Base-by-base conservation (phyloP, 1,140 invertebrate species). In the Zaprionus davidi region DNA sequence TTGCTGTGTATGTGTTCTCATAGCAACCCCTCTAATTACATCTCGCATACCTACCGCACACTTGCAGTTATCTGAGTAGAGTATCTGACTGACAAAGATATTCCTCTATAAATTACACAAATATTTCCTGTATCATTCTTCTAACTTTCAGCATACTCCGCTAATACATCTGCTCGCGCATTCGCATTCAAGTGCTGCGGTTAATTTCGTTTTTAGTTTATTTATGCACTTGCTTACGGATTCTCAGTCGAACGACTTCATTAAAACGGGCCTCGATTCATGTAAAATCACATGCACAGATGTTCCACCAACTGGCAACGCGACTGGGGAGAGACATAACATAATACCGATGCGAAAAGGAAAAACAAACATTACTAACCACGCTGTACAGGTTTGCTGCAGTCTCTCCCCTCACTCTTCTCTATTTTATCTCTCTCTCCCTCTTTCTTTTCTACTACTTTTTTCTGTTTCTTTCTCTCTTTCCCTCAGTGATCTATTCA, bases 241-340 rank as follows among this genome's bases (percentile, higher is more conserved):
- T 63, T 73, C 56, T 53, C 41, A 46, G 13, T 28, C 12, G 46
- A 75, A 86, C 76, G 68, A 68, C 79, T 82, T 86, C 77, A 82
- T 85, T 85, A 78, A 82, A 82, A 79, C 76, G 66, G 79, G 46
- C 81, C 82, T 81, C 68, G 63, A 75, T 81, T 78, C 65, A 41
- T 87, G 83, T 88, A 55, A 83, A 83, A 57, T 83, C 78, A 88
- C 78, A 9, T 76, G 62, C 83, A 79, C 81, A 88, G 51, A 69
- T 87, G 84, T 88, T 88, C 69, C 34, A 69, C 31, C 53, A 71
- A 56, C 68, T 66, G 9, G 36, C n/a, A 6, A 46, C 9, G 9
- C 15, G 55, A 51, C 20, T 24, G 46, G 17, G 20, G 17, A 51
- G 41, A 22, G 46, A 51, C 46, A 51, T 51, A 51, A 51, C 20